Percentiles rank a stretch among this genome's conserved stretches.
Conservation (phyloP, 2,888 invertebrate genomes). For the Helicoverpa assulta region DNA sequence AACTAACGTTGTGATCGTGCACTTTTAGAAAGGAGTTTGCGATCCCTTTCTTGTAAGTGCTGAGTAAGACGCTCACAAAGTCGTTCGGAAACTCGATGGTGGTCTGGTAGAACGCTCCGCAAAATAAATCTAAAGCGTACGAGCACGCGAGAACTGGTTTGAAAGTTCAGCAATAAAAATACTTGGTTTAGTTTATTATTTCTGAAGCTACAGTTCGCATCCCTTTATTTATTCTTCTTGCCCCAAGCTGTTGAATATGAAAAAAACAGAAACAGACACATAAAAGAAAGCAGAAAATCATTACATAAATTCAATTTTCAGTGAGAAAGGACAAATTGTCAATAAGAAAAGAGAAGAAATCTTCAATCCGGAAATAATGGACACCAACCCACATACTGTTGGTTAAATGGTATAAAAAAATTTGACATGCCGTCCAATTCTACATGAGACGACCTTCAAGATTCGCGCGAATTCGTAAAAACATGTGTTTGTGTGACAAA, state of each 20-base stretch:
- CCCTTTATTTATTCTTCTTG: no score
- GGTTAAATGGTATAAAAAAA: slow-evolving; percentile 1
- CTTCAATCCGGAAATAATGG: slow-evolving; percentile 10
- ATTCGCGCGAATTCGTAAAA: slow-evolving; percentile 33
- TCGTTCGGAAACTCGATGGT: slow-evolving; percentile 38
- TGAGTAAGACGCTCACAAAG: slow-evolving; percentile 37
- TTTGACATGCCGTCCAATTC: slow-evolving; percentile 41
- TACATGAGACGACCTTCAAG: slow-evolving; percentile 47
- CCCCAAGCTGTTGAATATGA: no score
- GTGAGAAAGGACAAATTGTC: neutral
- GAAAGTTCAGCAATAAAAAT: slow-evolving; percentile 38
- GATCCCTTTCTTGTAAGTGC: slow-evolving; percentile 24
- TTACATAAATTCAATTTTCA: neutral
- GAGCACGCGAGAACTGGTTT: slow-evolving; percentile 39
- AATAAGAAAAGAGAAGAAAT: neutral
- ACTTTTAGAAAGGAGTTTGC: slow-evolving; percentile 33
- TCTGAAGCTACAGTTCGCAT: slow-evolving; percentile 7
- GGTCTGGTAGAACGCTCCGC: slow-evolving; percentile 13
- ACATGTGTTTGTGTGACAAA: slow-evolving; percentile 37
- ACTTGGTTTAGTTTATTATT: slow-evolving; percentile 35
- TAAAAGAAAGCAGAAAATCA: no score
- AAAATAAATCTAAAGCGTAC: slow-evolving; percentile 44
- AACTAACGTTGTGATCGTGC: slow-evolving; percentile 30
- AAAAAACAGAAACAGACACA: no score
- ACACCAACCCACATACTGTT: neutral